These are phyloP conservation scores for Boloria euphrosyne DNA, from an alignment of 2,888 invertebrate species.

Conservation along the genomic window DNA sequence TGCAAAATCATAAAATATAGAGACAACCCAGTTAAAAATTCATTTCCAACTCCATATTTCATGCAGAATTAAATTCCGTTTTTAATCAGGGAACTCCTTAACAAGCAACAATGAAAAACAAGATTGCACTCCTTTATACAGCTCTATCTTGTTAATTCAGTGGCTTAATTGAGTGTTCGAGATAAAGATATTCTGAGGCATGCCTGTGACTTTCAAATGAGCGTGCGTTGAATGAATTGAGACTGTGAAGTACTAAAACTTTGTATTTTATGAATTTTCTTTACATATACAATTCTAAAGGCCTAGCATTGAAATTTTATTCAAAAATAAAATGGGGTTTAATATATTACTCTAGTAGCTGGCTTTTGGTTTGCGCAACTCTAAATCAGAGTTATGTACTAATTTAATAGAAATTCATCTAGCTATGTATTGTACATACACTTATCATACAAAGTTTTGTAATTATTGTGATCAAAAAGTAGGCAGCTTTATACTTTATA, in stretches of 20 bases:
- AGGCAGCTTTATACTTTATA: no score
- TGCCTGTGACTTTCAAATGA: constrained; percentile 34
- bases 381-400: no score
- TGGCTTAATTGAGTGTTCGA: constrained; percentile 38
- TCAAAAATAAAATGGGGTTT: no score
- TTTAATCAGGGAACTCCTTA: constrained; percentile 31
- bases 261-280: no score
- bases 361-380: no score
- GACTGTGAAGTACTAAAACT: not conserved
- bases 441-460: no score
- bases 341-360: no score
- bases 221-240: constrained; percentile 14
- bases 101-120: constrained; percentile 26
- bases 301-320: no score
- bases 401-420: no score
- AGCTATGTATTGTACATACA: no score
- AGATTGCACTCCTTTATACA: constrained; percentile 18
- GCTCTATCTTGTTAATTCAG: constrained; percentile 37
- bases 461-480: no score
- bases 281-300: no score
- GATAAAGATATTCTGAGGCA: constrained; percentile 35
- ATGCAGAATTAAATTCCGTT: constrained; percentile 28
- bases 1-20: constrained; percentile 12
- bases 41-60: constrained; percentile 25
- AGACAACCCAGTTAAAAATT: constrained; percentile 18